A percentile compares a stretch with the other conserved stretches of the same genome.
These are phyloP conservation scores for Rhizoglyphus robini DNA, from an alignment of 1,140 invertebrate species.

Conservation along the genomic window DNA sequence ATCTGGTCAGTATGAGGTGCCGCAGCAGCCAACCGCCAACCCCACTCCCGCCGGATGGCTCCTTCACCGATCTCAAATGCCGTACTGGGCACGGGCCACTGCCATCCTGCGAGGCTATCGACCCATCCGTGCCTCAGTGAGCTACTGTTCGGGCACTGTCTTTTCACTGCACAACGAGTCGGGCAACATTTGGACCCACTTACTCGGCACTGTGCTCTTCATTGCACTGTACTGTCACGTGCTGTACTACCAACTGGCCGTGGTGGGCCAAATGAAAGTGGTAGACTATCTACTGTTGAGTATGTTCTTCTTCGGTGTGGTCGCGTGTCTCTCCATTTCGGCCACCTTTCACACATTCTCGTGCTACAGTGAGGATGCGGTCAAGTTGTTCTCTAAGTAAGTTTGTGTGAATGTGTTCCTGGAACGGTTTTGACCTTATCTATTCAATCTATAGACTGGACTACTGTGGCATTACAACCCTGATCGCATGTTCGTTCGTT, in stretches of 20 bases:
- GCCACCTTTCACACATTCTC: conserved; percentile 93
- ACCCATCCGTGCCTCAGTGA: conserved; percentile 22
- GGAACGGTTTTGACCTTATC: too few species aligned
- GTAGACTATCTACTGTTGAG: conserved; percentile 76
- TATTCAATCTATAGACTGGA: conserved; percentile 51
- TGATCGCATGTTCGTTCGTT: conserved; percentile 98
- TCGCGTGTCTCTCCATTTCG: conserved; percentile 89
- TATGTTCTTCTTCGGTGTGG: conserved; percentile 83
- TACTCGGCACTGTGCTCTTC: conserved; percentile 17
- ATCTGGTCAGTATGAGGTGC: too few species aligned
- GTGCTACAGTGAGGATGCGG: conserved; percentile 85
- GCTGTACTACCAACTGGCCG: neutral
- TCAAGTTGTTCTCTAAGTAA: conserved; percentile 89
- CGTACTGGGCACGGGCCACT: too few species aligned
- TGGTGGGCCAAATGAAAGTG: conserved; percentile 49
- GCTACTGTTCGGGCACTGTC: conserved; percentile 20
- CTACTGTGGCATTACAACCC: conserved; percentile 92
- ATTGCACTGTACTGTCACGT: neutral
- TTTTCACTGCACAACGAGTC: conserved; percentile 26
- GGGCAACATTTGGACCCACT: conserved; percentile 26
- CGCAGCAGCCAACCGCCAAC: too few species aligned
- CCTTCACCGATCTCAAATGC: too few species aligned
- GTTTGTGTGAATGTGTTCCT: neutral
- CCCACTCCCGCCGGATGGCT: too few species aligned
- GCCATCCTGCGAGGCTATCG: conserved; percentile 21